Evolutionary conservation across 1,140 invertebrate species (phyloP), one percentile per base, ranked within the genome.

Genomic region (Gryllus bimaculatus): DNA sequence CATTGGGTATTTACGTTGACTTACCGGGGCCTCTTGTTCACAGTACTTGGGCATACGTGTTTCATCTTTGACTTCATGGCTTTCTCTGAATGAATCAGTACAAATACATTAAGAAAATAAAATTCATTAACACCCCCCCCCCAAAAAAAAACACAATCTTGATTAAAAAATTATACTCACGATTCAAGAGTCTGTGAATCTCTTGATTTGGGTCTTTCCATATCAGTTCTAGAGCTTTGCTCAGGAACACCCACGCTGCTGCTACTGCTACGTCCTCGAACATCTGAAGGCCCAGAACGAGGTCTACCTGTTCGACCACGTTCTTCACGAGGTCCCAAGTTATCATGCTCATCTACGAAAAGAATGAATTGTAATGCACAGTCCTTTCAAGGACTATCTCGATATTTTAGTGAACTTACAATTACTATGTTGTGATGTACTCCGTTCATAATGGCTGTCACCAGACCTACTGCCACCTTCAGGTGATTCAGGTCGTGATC

Each of bases 21-120:
- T 86, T 83, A 91, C 90, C 81, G 90, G 89, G 86, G 89, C 87
- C 85, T 90, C 87, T 81, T 89, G 88, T 83, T 91, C 90, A 82
- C 88, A 90, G 81, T 89, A 85, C 81, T 90, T 90, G 82, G 90
- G 89, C 87, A 90, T 85, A 79, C 87, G 87, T 77, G 82, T 83
- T 1, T 83, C 82, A 78, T 89, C 85, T 66, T 87, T 88, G 10
- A 87, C 86, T 48, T 81, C 79, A 73, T 85, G 83, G 79, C 83
- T 86, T 82, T 81, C 83, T 81, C 85, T 81, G 39, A n/a, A 39
- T 39, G 26, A 39, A 39, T 2, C 26, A 39, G 26, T 39, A 39
- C 26, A 39, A 39, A 39, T 39, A 39, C 26, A 39, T 39, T 39
- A 39, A 39, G 26, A 39, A 39, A 2, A 39, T 39, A 39, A 2